Evolutionary conservation across 2,888 invertebrate genomes (phyloP), one percentile per base, ranked within the genome.

Genomic region (Hetaerina titia): DNA sequence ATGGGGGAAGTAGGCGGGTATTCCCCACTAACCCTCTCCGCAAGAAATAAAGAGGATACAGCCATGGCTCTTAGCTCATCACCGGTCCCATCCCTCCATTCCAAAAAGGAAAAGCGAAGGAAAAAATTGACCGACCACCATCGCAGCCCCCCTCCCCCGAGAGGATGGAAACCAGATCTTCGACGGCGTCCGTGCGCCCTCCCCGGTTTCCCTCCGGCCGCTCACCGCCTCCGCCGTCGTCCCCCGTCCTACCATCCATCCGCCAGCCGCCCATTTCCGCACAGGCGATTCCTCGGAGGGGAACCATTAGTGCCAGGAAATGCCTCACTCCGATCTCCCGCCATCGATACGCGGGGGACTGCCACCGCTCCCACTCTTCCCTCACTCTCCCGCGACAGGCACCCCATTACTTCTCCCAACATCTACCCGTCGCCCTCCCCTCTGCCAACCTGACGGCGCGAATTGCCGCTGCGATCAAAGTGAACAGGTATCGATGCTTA

Each of bases 261-360:
- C 45, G 56, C 45, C 87, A 6, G 56, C 6, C 87, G 31, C 87
- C 88, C 88, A 22, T 88, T 88, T 88, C 88, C 88, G 88, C 56
- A 88, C 1, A 45, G 45, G 19, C 45, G 88, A 88, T 88, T 88
- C 56, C 88, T 56, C 22, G 25, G 90, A 31, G 25, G 57, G 90
- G 19, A 25, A 17, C 90, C 90, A 90, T 90, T 90, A 90, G 63
- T 64, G 90, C 31, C 64, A 90, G 90, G 90, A 90, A 90, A 63
- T 90, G 45, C 45, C 45, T 31, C 88, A 19, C 31, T 45, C 88
- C 88, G 88, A 88, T 25, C 90, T 64, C 64, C 90, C 15, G 25
- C 90, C 17, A 90, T 69, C 69, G 69, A 69, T 69, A 69, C 69
- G 69, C 22, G 22, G n/a, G 69, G 69, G n/a, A n/a, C n/a, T n/a